These are phyloP conservation scores for Dendrocopos noguchii DNA, from an alignment of 2,113 vertebrate species.

Conservation along the genomic window DNA sequence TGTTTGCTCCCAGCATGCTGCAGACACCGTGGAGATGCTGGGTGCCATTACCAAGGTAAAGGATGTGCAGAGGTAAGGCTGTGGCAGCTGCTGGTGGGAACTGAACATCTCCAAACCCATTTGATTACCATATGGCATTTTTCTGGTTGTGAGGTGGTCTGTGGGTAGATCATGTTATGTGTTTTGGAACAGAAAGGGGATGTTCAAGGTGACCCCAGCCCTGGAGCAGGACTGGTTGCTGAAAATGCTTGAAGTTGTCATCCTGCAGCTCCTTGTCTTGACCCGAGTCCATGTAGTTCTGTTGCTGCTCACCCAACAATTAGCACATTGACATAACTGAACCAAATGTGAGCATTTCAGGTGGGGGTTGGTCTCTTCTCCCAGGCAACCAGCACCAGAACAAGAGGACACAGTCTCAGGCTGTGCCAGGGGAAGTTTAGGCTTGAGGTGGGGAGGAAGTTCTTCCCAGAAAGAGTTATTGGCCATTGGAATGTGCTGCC, in stretches of 20 bases:
- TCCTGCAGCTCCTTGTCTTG: accelerated
- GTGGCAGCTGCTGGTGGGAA: neutral
- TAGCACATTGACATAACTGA: too few relatives aligned
- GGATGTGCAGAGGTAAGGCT: neutral
- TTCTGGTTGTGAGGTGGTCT: neutral
- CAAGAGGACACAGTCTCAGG: too few relatives aligned
- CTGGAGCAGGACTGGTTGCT: neutral
- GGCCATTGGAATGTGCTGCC: too few relatives aligned
- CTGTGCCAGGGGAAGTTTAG: too few relatives aligned
- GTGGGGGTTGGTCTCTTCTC: too few relatives aligned
- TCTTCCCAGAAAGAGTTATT: too few relatives aligned
- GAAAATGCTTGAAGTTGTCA: neutral
- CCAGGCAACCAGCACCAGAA: too few relatives aligned
- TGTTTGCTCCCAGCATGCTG: neutral
- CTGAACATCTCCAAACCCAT: neutral
- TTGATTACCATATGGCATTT: neutral
- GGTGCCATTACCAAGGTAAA: neutral
- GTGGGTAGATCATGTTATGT: accelerated
- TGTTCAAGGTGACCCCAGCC: neutral
- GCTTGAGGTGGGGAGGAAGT: too few relatives aligned
- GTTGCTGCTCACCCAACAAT: too few relatives aligned
- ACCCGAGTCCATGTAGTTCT: accelerated
- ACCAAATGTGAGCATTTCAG: too few relatives aligned
- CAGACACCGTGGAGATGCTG: neutral
- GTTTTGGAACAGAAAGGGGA: neutral